Base-by-base conservation (phyloP, 2,113 vertebrate genomes). In the Leptobrachium ailaonicum region DNA sequence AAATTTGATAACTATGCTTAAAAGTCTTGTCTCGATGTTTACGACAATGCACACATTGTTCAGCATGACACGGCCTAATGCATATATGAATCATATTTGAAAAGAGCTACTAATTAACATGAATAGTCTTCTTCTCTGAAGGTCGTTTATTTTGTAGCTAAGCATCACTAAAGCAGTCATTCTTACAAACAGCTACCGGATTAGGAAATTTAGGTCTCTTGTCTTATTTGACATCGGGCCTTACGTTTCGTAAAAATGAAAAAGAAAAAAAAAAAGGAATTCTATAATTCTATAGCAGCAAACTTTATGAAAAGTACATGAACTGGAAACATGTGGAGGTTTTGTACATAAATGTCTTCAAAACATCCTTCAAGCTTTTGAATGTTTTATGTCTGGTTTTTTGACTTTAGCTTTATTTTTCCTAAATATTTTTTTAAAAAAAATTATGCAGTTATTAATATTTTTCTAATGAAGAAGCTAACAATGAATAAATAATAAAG, bases 31-130 rank as follows among this genome's bases (percentile, higher is more conserved):
- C 91, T 94, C 90, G 87, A 89, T 94, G 90, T 93, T 92, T 91
- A 91, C 90, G 83, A 92, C 90, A 94, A 91, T 94, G 89, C 84
- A 13, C 67, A 80, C 87, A 94, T 95, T 96, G 92, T 95, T 93
- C 86, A 20, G 82, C 86, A 88, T 87, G 86, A 89, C 91, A 92
- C 90, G 88, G 93, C 90, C 93, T 97, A 96, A 96, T 97, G 95
- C 93, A 94, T 94, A 92, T 91, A 96, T 89, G 93, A 96, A 93
- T 94, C 91, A 88, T 84, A 88, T 88, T 88, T 92, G 91, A 93
- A 94, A 95, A 95, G 94, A 95, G 91, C 91, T 92, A 92, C 94
- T 95, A 96, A 98, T 96, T 95, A 96, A 92, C 94, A 94, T 96
- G 96, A 97, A 98, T 95, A 94, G 89, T 94, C 92, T 88, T 91